Conservation (phyloP, 2,113 vertebrate genomes). For the Irena cyanogastra region DNA sequence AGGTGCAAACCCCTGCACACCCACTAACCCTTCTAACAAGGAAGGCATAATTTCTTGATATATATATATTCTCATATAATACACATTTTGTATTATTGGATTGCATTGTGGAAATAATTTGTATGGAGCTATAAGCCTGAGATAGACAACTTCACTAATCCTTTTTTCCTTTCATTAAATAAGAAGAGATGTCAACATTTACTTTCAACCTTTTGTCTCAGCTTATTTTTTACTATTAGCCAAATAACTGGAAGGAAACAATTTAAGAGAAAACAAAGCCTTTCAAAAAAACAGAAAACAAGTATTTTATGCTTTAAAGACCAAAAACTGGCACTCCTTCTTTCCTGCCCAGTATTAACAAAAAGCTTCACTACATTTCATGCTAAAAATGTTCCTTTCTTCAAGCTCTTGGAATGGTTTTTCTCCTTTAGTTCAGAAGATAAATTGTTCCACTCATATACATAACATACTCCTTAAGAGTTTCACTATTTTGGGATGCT, state of each 20-base stretch:
- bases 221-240: background rate
- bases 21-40: background rate
- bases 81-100: too few species aligned
- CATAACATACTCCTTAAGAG: background rate
- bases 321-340: background rate
- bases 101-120: background rate
- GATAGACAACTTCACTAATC: background rate
- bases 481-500: background rate
- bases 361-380: background rate
- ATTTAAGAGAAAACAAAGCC: background rate
- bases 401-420: background rate
- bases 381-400: background rate
- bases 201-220: background rate
- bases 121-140: background rate
- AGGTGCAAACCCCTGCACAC: background rate
- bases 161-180: background rate
- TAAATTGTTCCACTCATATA: background rate
- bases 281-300: background rate
- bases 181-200: background rate
- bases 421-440: background rate
- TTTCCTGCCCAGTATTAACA: background rate
- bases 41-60: background rate
- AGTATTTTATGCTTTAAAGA: background rate
- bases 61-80: background rate
- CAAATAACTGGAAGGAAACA: background rate